Evolutionary conservation across 2,113 vertebrate species (phyloP), one percentile per base, ranked within the genome.

Genomic region (Hucho hucho): DNA sequence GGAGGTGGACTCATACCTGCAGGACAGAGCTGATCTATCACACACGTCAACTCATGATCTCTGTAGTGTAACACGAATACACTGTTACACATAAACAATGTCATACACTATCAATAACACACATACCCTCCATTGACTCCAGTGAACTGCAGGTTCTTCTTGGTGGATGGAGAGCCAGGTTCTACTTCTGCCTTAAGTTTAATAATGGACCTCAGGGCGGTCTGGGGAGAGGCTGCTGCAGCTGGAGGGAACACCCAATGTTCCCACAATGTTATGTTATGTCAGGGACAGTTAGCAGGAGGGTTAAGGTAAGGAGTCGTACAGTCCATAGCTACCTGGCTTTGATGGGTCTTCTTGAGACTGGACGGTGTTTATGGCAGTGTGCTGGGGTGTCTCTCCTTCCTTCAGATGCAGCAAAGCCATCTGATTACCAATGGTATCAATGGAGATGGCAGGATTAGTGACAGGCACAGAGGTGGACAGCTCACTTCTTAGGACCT

Each of bases 41-140:
- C 37, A 43, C 37, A 43, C 9, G 9, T 43, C 37, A 43, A 43
- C 37, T 43, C 37, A 43, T 2, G 2, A 11, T 43, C 9, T 43
- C 37, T 43, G 37, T 14, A 72, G 5, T 64, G 49, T 32, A 20
- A 47, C 6, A 22, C 12, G 16, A 4, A 37, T 16, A 63, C 75
- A 11, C 37, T 66, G 3, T 68, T 26, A 59, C 20, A 43, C 13
- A 64, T 26, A 43, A 28, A 29, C 26, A 56, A 18, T 29, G 26
- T n/a, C 63, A 24, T 11, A 59, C 6, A 69, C 64, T 16, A 18
- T 13, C 32, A 46, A 26, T 16, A 43, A 73, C 46, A 6, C n/a
- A 86, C 93, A 84, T 81, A 96, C 96, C 94, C 92, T 80, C 95
- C 95, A 49, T 97, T 97, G 73, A 96, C 92, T 20, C 95, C 95